These are phyloP conservation scores for Melanocharis versteri DNA, from an alignment of 2,113 vertebrate species.

Conservation along the genomic window DNA sequence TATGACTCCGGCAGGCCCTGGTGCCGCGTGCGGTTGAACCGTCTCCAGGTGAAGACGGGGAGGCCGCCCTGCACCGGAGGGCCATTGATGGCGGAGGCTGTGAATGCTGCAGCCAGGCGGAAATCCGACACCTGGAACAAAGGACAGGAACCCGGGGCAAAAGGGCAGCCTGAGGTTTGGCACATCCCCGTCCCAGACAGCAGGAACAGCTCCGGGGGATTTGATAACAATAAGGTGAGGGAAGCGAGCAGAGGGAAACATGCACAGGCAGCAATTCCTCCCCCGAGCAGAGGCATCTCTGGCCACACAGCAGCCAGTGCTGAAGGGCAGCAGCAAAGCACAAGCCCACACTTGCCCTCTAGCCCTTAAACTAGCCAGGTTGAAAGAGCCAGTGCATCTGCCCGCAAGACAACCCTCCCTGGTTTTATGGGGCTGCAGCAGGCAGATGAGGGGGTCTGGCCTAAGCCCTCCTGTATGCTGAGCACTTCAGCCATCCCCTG, in stretches of 20 bases:
- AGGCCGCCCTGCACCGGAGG: constrained; percentile 83
- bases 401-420: neutral
- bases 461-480: neutral
- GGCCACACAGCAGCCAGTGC: neutral
- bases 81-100: constrained; percentile 81
- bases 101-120: constrained; percentile 74
- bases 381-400: neutral
- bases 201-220: neutral
- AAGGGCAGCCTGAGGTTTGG: rapidly evolving
- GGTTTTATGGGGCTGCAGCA: neutral
- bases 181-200: neutral
- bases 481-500: neutral
- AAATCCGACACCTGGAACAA: constrained; percentile 83
- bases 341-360: neutral
- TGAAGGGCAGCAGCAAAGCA: neutral
- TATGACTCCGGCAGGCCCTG: constrained; percentile 81
- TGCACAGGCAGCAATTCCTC: neutral
- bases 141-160: neutral
- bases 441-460: neutral
- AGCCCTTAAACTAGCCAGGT: neutral
- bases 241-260: neutral
- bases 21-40: constrained; percentile 80
- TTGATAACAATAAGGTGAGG: neutral
- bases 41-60: constrained; percentile 80
- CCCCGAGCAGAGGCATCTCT: neutral